Evolutionary conservation across 2,797 vertebrate genomes (phyloP).

Genomic region (Philypnodon macrostomus): DNA sequence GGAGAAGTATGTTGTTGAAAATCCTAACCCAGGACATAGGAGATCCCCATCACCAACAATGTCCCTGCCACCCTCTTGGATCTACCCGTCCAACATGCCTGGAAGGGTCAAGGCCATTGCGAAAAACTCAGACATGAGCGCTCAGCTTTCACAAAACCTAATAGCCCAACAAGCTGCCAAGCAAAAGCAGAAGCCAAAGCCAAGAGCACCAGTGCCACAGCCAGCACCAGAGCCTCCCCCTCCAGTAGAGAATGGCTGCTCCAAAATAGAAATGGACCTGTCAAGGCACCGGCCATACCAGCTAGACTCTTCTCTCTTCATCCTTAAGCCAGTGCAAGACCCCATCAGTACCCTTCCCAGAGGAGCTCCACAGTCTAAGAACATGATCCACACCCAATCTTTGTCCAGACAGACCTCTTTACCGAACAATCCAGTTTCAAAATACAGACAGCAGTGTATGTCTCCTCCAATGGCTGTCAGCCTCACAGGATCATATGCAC

Average conservation of each 20-base stretch:
- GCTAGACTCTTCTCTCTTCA: constrained; percentile 88
- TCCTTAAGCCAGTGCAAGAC: constrained; percentile 86
- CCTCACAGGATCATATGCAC: constrained; percentile 41
- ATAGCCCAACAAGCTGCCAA: constrained; percentile 73
- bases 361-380: constrained; percentile 81
- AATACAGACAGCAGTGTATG: constrained; percentile 68
- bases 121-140: constrained; percentile 78
- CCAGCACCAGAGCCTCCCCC: constrained; percentile 60
- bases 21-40: constrained; percentile 67
- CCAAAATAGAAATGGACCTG: constrained; percentile 86
- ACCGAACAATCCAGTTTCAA: constrained; percentile 69
- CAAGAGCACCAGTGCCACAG: constrained; percentile 44
- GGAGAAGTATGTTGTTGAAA: constrained; percentile 90
- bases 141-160: constrained; percentile 79
- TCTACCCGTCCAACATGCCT: constrained; percentile 84
- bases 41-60: constrained; percentile 91
- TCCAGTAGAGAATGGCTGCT: constrained; percentile 82
- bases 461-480: constrained; percentile 70
- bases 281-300: constrained; percentile 89
- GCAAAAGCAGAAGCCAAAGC: constrained; percentile 70
- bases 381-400: constrained; percentile 60
- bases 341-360: constrained; percentile 77
- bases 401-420: constrained; percentile 77
- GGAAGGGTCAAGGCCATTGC: constrained; percentile 84
- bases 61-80: constrained; percentile 96